Conservation (phyloP, 2,888 invertebrate genomes). For the Agrochola macilenta region DNA sequence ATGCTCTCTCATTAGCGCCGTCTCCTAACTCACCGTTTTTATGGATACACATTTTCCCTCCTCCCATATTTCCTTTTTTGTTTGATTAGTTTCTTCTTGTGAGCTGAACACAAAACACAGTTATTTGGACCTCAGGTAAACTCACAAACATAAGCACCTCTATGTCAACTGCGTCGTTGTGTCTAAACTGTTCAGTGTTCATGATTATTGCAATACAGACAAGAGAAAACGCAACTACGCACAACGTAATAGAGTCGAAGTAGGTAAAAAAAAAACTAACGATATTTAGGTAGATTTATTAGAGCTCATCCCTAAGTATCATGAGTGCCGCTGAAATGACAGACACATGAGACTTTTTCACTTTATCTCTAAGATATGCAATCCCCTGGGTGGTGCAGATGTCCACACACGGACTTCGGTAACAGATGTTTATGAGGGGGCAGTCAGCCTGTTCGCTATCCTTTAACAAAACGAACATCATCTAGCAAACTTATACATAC, state of each 20-base stretch:
- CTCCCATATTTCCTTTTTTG: slow-evolving; percentile 72
- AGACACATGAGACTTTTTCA: slow-evolving; percentile 17
- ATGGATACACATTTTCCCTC: slow-evolving; percentile 80
- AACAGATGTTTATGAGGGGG: slow-evolving; percentile 17
- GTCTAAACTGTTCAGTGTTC: background rate
- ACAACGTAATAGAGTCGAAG: too few relatives aligned
- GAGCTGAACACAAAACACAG: slow-evolving; percentile 34
- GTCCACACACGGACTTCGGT: slow-evolving; percentile 7
- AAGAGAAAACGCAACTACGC: slow-evolving; percentile 7
- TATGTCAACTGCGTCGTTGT: background rate
- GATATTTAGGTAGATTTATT: slow-evolving; percentile 10
- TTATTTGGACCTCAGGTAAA: slow-evolving; percentile 24
- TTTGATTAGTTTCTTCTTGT: slow-evolving; percentile 71
- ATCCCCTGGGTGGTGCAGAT: slow-evolving; percentile 17
- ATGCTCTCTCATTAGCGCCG: slow-evolving; percentile 88
- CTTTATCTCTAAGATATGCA: slow-evolving; percentile 26
- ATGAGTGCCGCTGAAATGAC: slow-evolving; percentile 13
- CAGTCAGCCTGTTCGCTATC: background rate
- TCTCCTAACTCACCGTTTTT: slow-evolving; percentile 84
- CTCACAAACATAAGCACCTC: slow-evolving; percentile 3
- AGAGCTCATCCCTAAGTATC: slow-evolving; percentile 14
- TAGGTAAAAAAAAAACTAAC: background rate
- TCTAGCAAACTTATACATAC: background rate
- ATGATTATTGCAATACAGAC: background rate
- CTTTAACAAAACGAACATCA: background rate